phyloP scores from a whole-genome alignment of 2,797 vertebrate species.

The Rhabdophis nuchalis region DNA sequence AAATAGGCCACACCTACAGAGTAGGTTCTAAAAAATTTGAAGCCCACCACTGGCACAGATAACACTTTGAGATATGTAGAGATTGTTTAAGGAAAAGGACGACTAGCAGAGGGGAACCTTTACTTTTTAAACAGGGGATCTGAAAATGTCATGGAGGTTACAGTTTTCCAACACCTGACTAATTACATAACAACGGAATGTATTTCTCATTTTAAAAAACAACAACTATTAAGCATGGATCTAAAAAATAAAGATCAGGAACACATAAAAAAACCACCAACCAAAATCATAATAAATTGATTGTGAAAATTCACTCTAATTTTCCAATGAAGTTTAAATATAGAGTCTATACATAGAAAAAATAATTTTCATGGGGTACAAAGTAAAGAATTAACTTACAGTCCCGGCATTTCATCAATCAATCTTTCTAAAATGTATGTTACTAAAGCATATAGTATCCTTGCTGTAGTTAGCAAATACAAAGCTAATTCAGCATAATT shows the following conservation, averaged over 20 bases:
- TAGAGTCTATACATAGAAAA: neutral
- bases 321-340: neutral
- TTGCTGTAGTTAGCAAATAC: neutral
- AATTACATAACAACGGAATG: neutral
- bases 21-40: too few species aligned
- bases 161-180: neutral
- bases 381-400: neutral
- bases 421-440: neutral
- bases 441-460: neutral
- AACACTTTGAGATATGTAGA: constrained; percentile 52
- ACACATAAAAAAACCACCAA: neutral
- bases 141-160: neutral
- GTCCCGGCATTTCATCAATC: neutral
- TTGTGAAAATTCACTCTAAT: neutral
- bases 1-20: too few species aligned
- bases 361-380: neutral
- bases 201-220: neutral
- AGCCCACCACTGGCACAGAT: too few species aligned
- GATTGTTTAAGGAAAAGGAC: neutral
- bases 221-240: neutral
- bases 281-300: neutral
- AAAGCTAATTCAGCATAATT: neutral
- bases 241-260: neutral
- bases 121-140: neutral
- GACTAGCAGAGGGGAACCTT: too few species aligned